These are phyloP conservation scores for Corydoras sp. DNA, from an alignment of 2,113 vertebrate species.

Conservation along the genomic window DNA sequence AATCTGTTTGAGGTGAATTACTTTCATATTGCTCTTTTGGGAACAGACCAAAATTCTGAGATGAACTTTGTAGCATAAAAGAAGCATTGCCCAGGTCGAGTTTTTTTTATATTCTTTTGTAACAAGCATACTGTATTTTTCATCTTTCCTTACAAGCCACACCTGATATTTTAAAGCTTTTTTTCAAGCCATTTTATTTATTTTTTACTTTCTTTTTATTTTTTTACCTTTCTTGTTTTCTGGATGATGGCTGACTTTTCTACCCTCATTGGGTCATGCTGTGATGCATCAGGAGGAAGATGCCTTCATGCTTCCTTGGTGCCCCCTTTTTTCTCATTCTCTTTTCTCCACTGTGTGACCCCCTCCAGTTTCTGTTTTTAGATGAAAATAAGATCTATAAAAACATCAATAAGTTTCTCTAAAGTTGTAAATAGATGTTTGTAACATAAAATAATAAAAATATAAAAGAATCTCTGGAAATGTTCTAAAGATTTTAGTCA, in stretches of 20 bases:
- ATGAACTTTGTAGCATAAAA: too few species aligned
- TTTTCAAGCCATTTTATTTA: constrained; percentile 14
- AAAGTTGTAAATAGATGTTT: too few species aligned
- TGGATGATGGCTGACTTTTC: constrained; percentile 7
- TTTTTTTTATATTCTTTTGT: too few species aligned
- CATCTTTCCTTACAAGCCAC: neutral
- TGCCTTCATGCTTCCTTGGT: constrained; percentile 53
- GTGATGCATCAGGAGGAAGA: constrained; percentile 17
- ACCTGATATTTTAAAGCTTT: neutral
- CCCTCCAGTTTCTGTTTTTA: constrained; percentile 3
- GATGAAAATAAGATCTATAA: constrained; percentile 32
- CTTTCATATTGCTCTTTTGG: constrained; percentile 1
- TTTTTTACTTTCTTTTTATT: constrained; percentile 2
- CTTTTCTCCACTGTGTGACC: neutral
- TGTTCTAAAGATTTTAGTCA: too few species aligned
- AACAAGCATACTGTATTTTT: too few species aligned
- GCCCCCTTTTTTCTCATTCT: constrained; percentile 14
- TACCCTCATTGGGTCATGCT: neutral
- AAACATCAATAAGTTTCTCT: constrained; percentile 33
- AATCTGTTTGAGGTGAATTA: constrained; percentile 29
- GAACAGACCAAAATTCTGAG: neutral
- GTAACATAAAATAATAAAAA: too few species aligned
- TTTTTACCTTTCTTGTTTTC: neutral
- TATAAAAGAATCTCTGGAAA: too few species aligned
- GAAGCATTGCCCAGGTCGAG: too few species aligned